Evolutionary conservation across 2,797 vertebrate species (phyloP).

Genomic region (Apodemus agrarius): DNA sequence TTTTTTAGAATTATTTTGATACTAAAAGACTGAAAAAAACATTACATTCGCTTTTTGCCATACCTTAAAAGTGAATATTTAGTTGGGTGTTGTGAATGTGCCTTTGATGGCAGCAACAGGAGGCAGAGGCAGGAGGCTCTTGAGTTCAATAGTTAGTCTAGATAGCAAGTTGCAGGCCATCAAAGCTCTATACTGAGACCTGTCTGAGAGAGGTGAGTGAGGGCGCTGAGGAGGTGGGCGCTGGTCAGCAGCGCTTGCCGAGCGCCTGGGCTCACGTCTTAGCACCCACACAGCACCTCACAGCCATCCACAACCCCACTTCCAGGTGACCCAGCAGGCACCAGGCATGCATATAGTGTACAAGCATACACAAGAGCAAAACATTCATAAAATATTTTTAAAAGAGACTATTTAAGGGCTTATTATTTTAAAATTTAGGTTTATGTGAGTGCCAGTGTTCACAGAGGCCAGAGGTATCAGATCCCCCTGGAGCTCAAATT

Average conservation of each 20-base stretch:
- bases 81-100: neutral
- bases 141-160: neutral
- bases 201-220: neutral
- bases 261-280: neutral
- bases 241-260: too few species aligned
- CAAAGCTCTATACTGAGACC: neutral
- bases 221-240: neutral
- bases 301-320: neutral
- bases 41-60: neutral
- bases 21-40: constrained; percentile 23
- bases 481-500: neutral
- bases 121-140: neutral
- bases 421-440: neutral
- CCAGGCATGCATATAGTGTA: neutral
- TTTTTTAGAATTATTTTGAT: constrained; percentile 39
- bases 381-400: neutral
- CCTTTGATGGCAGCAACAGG: neutral
- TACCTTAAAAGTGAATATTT: constrained; percentile 34
- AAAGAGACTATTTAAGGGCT: neutral
- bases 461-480: neutral
- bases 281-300: neutral
- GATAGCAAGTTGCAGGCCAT: neutral
- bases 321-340: neutral
- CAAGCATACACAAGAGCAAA: too few species aligned
- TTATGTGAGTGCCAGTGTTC: neutral